Base-by-base conservation (phyloP, 2,888 invertebrate genomes). In the Aspidapion aeneum region DNA sequence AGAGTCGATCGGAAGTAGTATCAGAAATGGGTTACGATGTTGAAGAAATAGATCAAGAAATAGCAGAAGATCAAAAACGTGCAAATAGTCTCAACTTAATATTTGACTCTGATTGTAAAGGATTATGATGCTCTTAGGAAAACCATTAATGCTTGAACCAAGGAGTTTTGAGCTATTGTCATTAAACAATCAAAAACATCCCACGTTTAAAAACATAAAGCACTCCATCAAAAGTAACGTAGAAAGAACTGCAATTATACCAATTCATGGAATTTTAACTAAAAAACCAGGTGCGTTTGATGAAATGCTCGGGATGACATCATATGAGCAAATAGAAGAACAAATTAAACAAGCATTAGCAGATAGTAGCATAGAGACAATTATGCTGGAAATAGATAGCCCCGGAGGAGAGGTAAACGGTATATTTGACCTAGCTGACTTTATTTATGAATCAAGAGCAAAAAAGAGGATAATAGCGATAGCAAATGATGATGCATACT, bases 21-120 rank as follows among this genome's bases (percentile, higher is more conserved):
- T 61, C 62, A 61, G 62, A 61, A 50, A 35, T 58, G 57, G 62
- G 62, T 61, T 60, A 61, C 56, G 61, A 61, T 61, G 48, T 61
- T 1, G 61, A 61, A 61, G 61, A 61, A 61, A 61, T 61, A 18
- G 61, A 61, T 48, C 61, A 61, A 61, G 61, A 57, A 61, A 61
- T 61, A 22, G 61, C 61, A 58, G 61, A 61, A 61, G 56, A 61
- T 61, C 56, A 61, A 61, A 61, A 18, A 21, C 56, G 61, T 22
- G 56, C 57, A 19, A 48, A 56, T 18, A 16, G 16, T 18, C 19
- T 55, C 16, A 21, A 21, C 17, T 19, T 55, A 18, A 18, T 19
- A 20, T 55, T 55, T 19, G 56, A 55, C 21, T 55, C 56, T 55
- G 56, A 55, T 7, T 16, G n/a, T n/a, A n/a, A n/a, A n/a, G n/a